Evolutionary conservation across 2,888 invertebrate species (phyloP), one percentile per base, ranked within the genome.

Genomic region (Megaustenia siamemsis): DNA sequence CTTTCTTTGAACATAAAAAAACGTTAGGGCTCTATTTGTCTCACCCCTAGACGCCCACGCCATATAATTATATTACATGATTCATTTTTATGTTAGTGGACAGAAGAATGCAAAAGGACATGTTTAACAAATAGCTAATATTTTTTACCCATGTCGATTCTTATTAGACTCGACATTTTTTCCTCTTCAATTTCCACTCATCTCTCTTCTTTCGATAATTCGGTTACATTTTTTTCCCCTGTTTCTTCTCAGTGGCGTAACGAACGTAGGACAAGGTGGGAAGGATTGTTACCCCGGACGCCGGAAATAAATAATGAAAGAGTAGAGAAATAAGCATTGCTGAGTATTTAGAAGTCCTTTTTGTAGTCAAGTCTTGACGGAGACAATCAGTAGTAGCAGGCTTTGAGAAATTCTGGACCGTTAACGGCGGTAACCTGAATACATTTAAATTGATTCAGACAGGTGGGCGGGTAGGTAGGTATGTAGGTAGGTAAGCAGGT

Each of bases 161-260:
- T 77, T 35, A 15, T 35, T 21, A 28, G 35, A 28, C 24, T 56
- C 56, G 15, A n/a, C 32, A 56, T 15, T 77, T 53, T 77, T n/a
- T n/a, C 32, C 60, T 56, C 35, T 56, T n/a, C 24, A 53, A 4
- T 24, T 38, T 38, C 18, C 43, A 21, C 24, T 24, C 63, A 35
- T 78, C 5, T 63, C 63, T 49, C 18, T 10, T 60, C 8, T 60
- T 68, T 78, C 63, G n/a, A 43, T 71, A 28, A 71, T 43, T 71
- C 40, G n/a, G 28, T 71, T 43, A 15, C 32, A 12, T 8, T 32
- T 32, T 4, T 68, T 35, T 68, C n/a, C 24, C 5, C 5, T 12
- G 5, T 24, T 32, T 21, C 2, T 71, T 43, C 43, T 38, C 15
- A n/a, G n/a, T n/a, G n/a, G n/a, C n/a, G n/a, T n/a, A n/a, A n/a